Evolutionary conservation across 2,888 invertebrate genomes (phyloP), one percentile per base, ranked within the genome.

Genomic region (Oxyteleia sp.): DNA sequence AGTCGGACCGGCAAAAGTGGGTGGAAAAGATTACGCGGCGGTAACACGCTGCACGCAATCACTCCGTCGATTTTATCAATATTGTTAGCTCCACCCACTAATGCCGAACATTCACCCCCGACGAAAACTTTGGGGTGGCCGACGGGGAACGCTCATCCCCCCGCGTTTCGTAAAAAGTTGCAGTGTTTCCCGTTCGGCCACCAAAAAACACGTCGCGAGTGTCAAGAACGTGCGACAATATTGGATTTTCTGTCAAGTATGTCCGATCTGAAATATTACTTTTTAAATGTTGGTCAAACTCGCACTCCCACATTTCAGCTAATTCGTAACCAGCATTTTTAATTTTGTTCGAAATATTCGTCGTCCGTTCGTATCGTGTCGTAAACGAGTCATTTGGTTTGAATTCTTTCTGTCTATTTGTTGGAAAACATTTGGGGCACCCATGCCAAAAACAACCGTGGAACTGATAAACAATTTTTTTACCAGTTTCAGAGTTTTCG

Each of bases 281-380:
- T 45, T 61, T 26, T 15, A 61, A 29, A 26, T 43, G 26, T 16
- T 32, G 1, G 8, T 63, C 26, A 41, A 68, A 68, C 1, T 53
- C 32, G 11, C 72, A 72, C 16, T 72, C 61, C 53, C 63, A 63
- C 5, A 20, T 61, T 53, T 72, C 61, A 13, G 51, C n/a, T 26
- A 72, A 49, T 2, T 38, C 38, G 23, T 61, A 72, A 0, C 59
- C 49, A 1, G 71, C 57, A 0, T 11, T 32, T 41, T 26, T 59
- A 7, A 72, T 72, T 61, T 26, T 59, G 3, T 8, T 2, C 0
- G 47, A n/a, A 0, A 59, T 20, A 3, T 7, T 38, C 1, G 26
- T 8, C 8, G 72, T 72, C 0, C 32, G 23, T 7, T 64, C 43
- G 35, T 64, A 64, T 7, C 74, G 32, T 1, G 7, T 4, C 0